Evolutionary conservation across 2,113 vertebrate species (phyloP).

Genomic region (Rhinopithecus roxellana): DNA sequence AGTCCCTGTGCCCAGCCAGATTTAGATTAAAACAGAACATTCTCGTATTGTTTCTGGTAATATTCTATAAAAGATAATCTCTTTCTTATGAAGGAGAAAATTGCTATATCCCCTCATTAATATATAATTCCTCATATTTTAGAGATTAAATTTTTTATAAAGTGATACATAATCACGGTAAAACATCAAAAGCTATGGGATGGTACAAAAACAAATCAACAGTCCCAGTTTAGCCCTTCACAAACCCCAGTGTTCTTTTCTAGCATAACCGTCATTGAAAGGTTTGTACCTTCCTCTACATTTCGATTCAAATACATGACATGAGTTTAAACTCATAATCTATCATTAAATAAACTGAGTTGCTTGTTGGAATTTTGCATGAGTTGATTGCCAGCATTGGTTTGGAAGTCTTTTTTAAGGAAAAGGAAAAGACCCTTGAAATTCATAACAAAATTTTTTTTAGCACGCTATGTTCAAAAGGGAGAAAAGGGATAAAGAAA

Average conservation of each 20-base stretch:
- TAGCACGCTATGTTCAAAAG: background rate
- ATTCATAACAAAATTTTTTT: background rate
- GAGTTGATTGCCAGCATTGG: rapidly evolving
- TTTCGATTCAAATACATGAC: background rate
- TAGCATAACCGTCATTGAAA: background rate
- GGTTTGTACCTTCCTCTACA: background rate
- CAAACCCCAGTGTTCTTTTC: background rate
- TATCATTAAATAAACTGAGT: background rate
- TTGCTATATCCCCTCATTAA: background rate
- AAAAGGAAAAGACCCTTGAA: background rate
- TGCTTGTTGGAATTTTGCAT: background rate
- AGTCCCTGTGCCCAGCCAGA: too few relatives aligned
- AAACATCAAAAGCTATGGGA: background rate
- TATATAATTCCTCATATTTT: background rate
- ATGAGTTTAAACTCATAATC: background rate
- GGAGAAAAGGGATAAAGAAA: background rate
- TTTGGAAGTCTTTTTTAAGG: background rate
- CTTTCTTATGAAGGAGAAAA: background rate
- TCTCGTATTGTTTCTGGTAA: background rate
- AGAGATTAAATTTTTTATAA: background rate
- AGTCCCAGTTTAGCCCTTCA: background rate
- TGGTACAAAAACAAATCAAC: background rate
- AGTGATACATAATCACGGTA: background rate
- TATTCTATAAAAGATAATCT: background rate
- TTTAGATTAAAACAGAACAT: background rate